Base-by-base conservation (phyloP, 2,888 invertebrate species). In the Cosmorhoe ocellata region DNA sequence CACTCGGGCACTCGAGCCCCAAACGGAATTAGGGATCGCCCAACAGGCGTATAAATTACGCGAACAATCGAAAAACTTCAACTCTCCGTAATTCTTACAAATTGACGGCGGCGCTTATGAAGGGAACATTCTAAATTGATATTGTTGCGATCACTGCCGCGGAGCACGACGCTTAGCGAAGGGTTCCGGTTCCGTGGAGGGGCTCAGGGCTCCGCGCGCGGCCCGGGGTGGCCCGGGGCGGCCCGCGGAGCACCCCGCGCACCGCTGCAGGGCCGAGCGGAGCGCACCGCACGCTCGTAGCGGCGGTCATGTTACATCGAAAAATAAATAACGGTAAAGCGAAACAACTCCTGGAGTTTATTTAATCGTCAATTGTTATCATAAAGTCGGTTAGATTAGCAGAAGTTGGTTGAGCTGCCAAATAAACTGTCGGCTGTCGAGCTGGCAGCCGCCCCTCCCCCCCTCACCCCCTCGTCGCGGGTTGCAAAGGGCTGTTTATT, bases 31-130 rank as follows among this genome's bases (percentile, higher is more conserved):
- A 42, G 31, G 39, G 30, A 44, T 40, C 33, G 45, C 37, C 46
- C 48, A 39, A 56, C 51, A 47, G 51, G 43, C 58, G 58, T 53
- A 59, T 61, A 61, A 57, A 59, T 59, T 53, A 58, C 57, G 41
- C 59, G 53, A 59, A 59, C 61, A 59, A 59, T 53, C 59, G 56
- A 56, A 54, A 54, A 58, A 59, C 57, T 58, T 51, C 37, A 53
- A 59, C 41, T 55, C 55, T 56, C 38, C 49, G 56, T 59, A 59
- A 59, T 58, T 62, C 56, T 59, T 59, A 47, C 48, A 51, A 58
- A 59, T 56, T 50, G 57, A 53, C 52, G 55, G 58, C 56, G 56
- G 56, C 54, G 61, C 54, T 56, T 56, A 51, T 56, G 53, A 58
- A 55, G 51, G 38, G 53, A 59, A 62, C 61, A 58, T 62, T 54